Evolutionary conservation across 2,888 invertebrate genomes (phyloP).

Genomic region (Aspidapion aeneum): DNA sequence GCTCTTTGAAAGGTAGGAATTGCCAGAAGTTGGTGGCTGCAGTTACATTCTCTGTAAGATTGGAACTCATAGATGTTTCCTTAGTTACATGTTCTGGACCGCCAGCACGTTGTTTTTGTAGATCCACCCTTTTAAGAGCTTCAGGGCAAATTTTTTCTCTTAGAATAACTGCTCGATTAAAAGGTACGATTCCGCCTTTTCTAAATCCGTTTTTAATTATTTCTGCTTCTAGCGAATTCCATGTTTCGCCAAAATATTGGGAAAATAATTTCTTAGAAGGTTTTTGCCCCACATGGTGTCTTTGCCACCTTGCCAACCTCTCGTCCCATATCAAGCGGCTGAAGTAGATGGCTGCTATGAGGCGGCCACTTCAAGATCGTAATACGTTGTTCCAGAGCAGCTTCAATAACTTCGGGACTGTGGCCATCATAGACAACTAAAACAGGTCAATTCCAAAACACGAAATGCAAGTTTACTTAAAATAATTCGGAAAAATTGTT

Average conservation of each 20-base stretch:
- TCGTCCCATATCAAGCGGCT: slow-evolving; percentile 12
- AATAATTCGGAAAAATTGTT: slow-evolving; percentile 9
- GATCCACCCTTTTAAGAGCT: slow-evolving; percentile 13
- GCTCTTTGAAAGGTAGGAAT: not conserved
- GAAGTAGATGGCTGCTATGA: not conserved
- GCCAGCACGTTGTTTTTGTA: not conserved
- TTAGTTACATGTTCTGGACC: not conserved
- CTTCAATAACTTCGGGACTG: not conserved
- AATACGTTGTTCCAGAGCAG: not conserved
- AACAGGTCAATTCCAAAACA: not conserved
- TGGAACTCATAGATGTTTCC: not conserved
- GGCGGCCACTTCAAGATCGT: slow-evolving; percentile 9
- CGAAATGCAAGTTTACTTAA: not conserved
- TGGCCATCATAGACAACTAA: not conserved
- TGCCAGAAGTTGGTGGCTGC: not conserved
- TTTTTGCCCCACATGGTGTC: slow-evolving; percentile 24
- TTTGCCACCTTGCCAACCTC: slow-evolving; percentile 8
- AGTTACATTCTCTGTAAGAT: not conserved
- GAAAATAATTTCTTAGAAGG: slow-evolving; percentile 26
- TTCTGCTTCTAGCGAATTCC: slow-evolving; percentile 16
- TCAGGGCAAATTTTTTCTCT: no score
- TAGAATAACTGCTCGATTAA: no score
- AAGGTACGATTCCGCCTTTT: slow-evolving; percentile 26
- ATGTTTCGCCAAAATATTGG: slow-evolving; percentile 23
- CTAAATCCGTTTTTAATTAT: slow-evolving; percentile 25